Conservation (phyloP, 2,888 invertebrate species). For the Rotaria socialis region DNA sequence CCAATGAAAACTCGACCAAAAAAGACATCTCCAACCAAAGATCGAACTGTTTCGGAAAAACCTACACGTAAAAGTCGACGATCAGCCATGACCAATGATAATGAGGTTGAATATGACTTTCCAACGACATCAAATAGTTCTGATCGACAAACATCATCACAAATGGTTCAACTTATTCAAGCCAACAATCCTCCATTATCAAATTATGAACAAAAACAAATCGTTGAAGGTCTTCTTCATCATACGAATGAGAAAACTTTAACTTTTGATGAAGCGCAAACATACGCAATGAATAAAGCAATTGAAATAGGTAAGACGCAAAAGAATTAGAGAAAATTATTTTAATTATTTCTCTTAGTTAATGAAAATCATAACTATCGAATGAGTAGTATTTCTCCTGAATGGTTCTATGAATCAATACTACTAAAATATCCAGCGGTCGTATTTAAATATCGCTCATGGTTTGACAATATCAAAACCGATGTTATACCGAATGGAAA, state of each 20-base stretch:
- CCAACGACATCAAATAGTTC: neutral
- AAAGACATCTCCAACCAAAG: neutral
- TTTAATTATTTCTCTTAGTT: neutral
- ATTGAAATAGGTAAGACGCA: neutral
- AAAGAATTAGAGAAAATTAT: neutral
- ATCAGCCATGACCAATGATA: neutral
- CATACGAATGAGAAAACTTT: neutral
- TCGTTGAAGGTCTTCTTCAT: conserved; percentile 12
- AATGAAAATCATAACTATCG: conserved; percentile 32
- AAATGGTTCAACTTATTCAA: neutral
- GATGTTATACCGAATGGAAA: neutral
- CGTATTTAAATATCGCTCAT: conserved; percentile 28
- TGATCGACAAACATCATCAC: neutral
- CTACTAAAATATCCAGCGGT: neutral
- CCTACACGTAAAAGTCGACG: neutral
- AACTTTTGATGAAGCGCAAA: conserved; percentile 3
- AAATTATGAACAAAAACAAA: conserved; percentile 38
- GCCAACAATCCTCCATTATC: neutral
- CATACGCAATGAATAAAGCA: neutral
- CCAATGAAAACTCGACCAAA: neutral
- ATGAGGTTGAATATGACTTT: neutral
- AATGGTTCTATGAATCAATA: conserved; percentile 33
- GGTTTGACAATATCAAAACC: conserved; percentile 7
- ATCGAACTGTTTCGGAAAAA: neutral
- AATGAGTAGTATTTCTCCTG: neutral